Percentiles rank a stretch among this genome's conserved stretches.
Conservation (phyloP, 2,888 invertebrate species). For the Lysandra bellargus region DNA sequence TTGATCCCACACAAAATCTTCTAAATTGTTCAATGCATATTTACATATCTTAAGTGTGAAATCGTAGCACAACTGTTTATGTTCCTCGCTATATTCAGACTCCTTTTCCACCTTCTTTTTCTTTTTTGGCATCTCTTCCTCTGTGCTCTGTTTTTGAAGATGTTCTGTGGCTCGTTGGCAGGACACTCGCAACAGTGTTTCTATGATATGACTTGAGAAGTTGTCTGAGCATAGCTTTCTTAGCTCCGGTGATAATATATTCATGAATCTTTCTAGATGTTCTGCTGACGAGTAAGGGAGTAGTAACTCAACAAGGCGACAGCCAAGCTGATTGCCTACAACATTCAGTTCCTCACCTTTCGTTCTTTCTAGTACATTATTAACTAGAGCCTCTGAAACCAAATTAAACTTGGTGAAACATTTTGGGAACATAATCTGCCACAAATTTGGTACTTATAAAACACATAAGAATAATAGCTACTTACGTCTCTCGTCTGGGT, state of each 20-base stretch:
- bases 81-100: conserved; percentile 64
- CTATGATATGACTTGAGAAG: conserved; percentile 89
- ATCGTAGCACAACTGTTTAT: conserved; percentile 79
- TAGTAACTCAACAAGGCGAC: conserved; percentile 87
- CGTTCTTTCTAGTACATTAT: conserved; percentile 88
- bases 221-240: conserved; percentile 87
- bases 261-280: conserved; percentile 82
- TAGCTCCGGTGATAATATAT: conserved; percentile 83
- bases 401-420: background rate
- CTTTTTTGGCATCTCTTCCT: conserved; percentile 56
- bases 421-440: background rate
- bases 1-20: conserved; percentile 89
- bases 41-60: conserved; percentile 86
- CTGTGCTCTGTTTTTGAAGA: conserved; percentile 50
- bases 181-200: conserved; percentile 82
- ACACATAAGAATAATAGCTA: conserved; percentile 33
- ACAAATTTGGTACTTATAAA: background rate
- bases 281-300: conserved; percentile 84
- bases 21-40: conserved; percentile 90
- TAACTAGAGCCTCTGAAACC: conserved; percentile 83
- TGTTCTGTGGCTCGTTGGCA: conserved; percentile 75
- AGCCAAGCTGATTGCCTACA: conserved; percentile 90
- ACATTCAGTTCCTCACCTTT: conserved; percentile 85
- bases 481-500: conserved; percentile 86
- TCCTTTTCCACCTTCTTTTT: conserved; percentile 52